Evolutionary conservation across 1,140 invertebrate genomes (phyloP), one percentile per base, ranked within the genome.

Genomic region (Macrosteles quadrilineatus): DNA sequence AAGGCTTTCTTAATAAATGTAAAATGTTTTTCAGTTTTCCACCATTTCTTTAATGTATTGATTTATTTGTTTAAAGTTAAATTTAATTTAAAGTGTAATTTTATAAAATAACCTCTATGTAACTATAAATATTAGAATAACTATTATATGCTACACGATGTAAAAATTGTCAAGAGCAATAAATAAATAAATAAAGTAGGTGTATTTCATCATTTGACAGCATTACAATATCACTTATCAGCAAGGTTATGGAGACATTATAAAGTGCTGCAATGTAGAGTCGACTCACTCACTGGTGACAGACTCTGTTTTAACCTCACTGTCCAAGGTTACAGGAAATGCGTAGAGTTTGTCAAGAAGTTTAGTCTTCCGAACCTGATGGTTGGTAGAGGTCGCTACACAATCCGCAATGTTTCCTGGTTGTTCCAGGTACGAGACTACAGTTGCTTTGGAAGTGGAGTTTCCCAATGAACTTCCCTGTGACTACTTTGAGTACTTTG

Each of bases 401-500:
- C 97, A 27, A 98, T 99, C 73, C 85, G 97, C 68, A 99, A 99
- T 82, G 98, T 99, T 0, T 97, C 97, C 12, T 88, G 98, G 68
- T n/a, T 99, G 97, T 79, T 99, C 98, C 97, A 98, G 97, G 0
- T 98, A 98, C 74, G 98, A 99, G 81, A 99, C 98, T 1, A 94
- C 96, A 0, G 95, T 99, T 0, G 96, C 97, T 17, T 84, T 99
- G 1, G 94, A 95, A 40, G 90, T 92, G 31, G 96, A 99, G 81
- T 98, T 99, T 70, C 93, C 97, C 4, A 99, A 99, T 84, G 97
- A 99, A 82, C 85, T 99, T 65, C 98, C 98, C 0, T 99, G 99
- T 83, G 97, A 99, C 80, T 99, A 99, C 79, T 99, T 99, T 83
- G 98, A 99, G 80, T 99, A 99, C 80, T 99, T 99, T 82, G 97